Evolutionary conservation across 2,888 invertebrate species (phyloP).

Genomic region (Hirtodrosophila alboralis): DNA sequence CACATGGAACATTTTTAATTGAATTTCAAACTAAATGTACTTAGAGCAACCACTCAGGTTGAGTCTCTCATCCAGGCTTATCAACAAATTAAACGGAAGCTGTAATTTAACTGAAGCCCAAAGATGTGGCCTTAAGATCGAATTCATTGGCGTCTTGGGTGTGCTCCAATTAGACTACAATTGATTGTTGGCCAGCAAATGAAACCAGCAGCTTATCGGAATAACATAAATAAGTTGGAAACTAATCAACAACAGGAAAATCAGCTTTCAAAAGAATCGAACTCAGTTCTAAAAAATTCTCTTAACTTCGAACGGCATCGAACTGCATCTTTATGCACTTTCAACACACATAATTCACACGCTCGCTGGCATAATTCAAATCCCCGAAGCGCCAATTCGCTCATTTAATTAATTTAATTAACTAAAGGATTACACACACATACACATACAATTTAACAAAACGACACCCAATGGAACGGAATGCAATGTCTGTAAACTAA

Average conservation of each 20-base stretch:
- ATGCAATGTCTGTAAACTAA: conserved; percentile 43
- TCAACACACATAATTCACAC: conserved; percentile 33
- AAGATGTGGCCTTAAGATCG: conserved; percentile 16
- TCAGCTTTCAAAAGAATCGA: conserved; percentile 46
- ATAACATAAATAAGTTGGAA: conserved; percentile 37
- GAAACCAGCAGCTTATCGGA: conserved; percentile 23
- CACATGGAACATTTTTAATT: conserved; percentile 63
- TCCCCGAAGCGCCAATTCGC: conserved; percentile 64
- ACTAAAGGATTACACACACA: conserved; percentile 65
- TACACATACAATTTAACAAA: conserved; percentile 38
- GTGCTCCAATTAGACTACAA: conserved; percentile 29
- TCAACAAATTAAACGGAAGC: conserved; percentile 70
- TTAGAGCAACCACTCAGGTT: conserved; percentile 33
- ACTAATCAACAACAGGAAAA: conserved; percentile 37
- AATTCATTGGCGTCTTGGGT: conserved; percentile 21
- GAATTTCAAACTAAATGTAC: conserved; percentile 79
- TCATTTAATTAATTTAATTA: conserved; percentile 79
- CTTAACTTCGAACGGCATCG: background rate
- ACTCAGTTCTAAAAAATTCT: background rate
- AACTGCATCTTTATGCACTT: conserved; percentile 48
- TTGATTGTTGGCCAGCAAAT: conserved; percentile 28
- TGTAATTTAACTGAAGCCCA: conserved; percentile 15
- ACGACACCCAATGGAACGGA: conserved; percentile 58
- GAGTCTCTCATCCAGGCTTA: conserved; percentile 10
- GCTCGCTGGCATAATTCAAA: conserved; percentile 41